phyloP scores from a whole-genome alignment of 1,140 invertebrate genomes.

The Apis cerana region DNA sequence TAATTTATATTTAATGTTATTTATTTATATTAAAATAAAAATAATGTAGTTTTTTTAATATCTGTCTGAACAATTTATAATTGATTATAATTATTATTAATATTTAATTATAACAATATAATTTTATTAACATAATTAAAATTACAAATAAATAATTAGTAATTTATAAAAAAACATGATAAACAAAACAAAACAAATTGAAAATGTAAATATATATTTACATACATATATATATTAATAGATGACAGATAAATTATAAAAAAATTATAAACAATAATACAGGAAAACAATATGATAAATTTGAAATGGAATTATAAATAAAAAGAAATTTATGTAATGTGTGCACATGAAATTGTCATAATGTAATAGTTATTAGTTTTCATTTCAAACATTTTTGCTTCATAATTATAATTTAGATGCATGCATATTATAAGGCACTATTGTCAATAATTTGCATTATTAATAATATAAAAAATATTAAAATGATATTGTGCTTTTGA shows the following conservation, averaged over 20 bases:
- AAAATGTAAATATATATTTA: constrained; percentile 51
- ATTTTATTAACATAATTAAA: constrained; percentile 23
- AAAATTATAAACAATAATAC: constrained; percentile 49
- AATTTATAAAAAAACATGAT: constrained; percentile 24
- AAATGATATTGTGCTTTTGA: constrained; percentile 23
- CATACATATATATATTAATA: constrained; percentile 27
- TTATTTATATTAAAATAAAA: not conserved
- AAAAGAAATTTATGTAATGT: constrained; percentile 9
- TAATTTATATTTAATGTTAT: constrained; percentile 13
- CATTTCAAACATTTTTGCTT: constrained; percentile 25
- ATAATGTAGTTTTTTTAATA: not conserved
- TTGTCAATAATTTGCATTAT: constrained; percentile 43
- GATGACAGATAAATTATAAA: constrained; percentile 45
- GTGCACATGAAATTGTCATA: constrained; percentile 28
- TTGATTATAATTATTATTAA: constrained; percentile 8
- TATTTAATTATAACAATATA: not conserved
- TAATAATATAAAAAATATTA: constrained; percentile 40
- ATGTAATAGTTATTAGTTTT: constrained; percentile 9
- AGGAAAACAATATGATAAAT: constrained; percentile 41
- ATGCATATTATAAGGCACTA: constrained; percentile 59
- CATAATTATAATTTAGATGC: constrained; percentile 29
- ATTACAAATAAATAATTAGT: constrained; percentile 37
- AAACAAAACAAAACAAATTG: constrained; percentile 6
- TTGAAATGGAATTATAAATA: constrained; percentile 1
- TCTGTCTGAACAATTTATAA: constrained; percentile 3